Evolutionary conservation across 2,113 vertebrate genomes (phyloP), one percentile per base, ranked within the genome.

Genomic region (Nannospalax galili): DNA sequence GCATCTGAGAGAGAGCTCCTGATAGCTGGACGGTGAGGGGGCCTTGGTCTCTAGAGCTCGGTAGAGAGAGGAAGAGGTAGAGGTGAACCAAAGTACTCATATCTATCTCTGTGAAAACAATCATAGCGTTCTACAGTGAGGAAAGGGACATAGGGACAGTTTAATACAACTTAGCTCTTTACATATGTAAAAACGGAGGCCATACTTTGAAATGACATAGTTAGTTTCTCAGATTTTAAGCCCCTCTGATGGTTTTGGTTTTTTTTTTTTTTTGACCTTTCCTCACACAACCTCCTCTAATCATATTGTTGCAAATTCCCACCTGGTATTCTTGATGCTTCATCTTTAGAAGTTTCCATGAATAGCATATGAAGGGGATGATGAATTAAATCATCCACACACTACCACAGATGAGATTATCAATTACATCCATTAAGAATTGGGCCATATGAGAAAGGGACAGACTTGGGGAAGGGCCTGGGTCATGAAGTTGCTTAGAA

Each of bases 1-100:
- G 98, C 99, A 1, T 98, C 97, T 0, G 99, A 99, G 93, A 99
- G 64, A 88, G 99, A 99, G 96, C 98, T 99, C 4, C 99, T 99
- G 98, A 97, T 99, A 2, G 99, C 98, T 0, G 99, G 99, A 64
- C 99, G 99, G 99, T 99, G 56, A 97, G 96, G 28, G 85, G 85
- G n/a, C 11, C 64, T 79, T 26, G 26, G 32, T 56, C 40, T 67
- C 62, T 67, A 67, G 11, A 32, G 32, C 5, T 8, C 62, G 7
- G 28, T 67, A 5, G 45, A 17, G 81, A 84, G 7, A 17, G 62
- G 62, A 22, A 45, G 40, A 35, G 19, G 42, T 30, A 24, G 40
- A 7, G 26, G 1, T 30, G 58, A 42, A 45, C 17, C 22, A 84
- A 10, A 14, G 40, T 84, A 32, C 65, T 40, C 17, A 20, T 65